Base-by-base conservation (phyloP, 2,113 vertebrate genomes). In the Brienomyrus brachyistius region DNA sequence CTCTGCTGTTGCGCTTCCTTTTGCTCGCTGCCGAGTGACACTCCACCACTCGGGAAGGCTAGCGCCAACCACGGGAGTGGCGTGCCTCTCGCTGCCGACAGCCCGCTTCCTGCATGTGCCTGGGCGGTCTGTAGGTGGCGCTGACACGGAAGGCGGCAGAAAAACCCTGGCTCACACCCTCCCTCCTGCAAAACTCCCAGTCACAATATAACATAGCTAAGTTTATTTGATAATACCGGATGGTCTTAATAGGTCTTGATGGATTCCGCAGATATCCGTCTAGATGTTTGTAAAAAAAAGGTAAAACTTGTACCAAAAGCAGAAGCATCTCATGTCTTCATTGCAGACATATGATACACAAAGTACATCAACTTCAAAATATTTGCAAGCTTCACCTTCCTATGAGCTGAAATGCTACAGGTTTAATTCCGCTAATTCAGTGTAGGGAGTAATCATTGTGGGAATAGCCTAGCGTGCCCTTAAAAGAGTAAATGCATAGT, bases 121-220 rank as follows among this genome's bases (percentile, higher is more conserved):
- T 40, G 31, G 54, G 51, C 11, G 19, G 54, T 59, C 51, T 35
- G n/a, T 51, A 88, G 51, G 51, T 27, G 86, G 51, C 40, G 31
- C 54, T 52, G 85, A 86, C 5, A n/a, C 85, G 27, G 85, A n/a
- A 86, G 27, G 27, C 48, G 50, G 48, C 54, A 54, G 47, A 86
- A n/a, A 51, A 17, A 88, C 52, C 40, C 86, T 88, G 51, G 54
- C 86, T 48, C n/a, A 86, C 47, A 27, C 50, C 50, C 47, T 85
- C 82, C 50, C 84, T 50, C 84, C 84, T 86, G 84, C 84, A 86
- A 47, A 86, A 50, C 84, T 86, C 50, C 84, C 84, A 52, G 47
- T 86, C 27, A 86, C 47, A 85, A 11, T 85, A 85, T 21, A 23
- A 50, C 83, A 48, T 86, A 86, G 83, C 83, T 86, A 51, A 13